Base-by-base conservation (phyloP, 2,888 invertebrate species). In the Notodonta dromedarius region DNA sequence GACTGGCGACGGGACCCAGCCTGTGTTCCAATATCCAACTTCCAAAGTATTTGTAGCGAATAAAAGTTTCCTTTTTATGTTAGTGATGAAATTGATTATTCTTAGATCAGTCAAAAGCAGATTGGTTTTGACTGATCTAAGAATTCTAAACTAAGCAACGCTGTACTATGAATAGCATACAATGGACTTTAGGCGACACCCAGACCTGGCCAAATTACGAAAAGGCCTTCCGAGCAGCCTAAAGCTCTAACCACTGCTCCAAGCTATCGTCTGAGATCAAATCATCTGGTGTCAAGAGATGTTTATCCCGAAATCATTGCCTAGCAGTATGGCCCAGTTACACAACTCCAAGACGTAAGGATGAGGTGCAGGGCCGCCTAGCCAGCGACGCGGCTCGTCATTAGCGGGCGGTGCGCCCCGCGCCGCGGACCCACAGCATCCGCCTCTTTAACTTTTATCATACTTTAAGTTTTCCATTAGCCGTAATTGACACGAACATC, bases 391-490 rank as follows among this genome's bases (percentile, higher is more conserved):
- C 66, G 56, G 59, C 70, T 76, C 70, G 71, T 79, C 75, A 79
- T 77, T 75, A 77, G 74, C 69, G 64, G 63, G 70, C 70, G 69
- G 68, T n/a, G n/a, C n/a, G n/a, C n/a, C n/a, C n/a, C 64, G 74
- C 77, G 79, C 70, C 65, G 72, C 77, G 76, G 80, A 79, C 83
- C 79, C 83, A 78, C 88, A 88, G 88, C 83, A 85, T 89, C 88
- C 87, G 84, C 78, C 81, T 89, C 84, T 85, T 89, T 84, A 84
- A 91, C 92, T 93, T 93, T 93, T 92, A 93, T 92, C 92, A 93
- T 93, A 93, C 92, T 93, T 93, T 91, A 93, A 93, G 92, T 93
- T 92, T 90, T 91, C 92, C 93, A 93, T 93, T 93, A 93, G 90
- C 87, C 80, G 84, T 93, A 92, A 93, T 93, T 93, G 93, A 93